Evolutionary conservation across 2,797 vertebrate species (phyloP).

Genomic region (Heliangelus exortis): DNA sequence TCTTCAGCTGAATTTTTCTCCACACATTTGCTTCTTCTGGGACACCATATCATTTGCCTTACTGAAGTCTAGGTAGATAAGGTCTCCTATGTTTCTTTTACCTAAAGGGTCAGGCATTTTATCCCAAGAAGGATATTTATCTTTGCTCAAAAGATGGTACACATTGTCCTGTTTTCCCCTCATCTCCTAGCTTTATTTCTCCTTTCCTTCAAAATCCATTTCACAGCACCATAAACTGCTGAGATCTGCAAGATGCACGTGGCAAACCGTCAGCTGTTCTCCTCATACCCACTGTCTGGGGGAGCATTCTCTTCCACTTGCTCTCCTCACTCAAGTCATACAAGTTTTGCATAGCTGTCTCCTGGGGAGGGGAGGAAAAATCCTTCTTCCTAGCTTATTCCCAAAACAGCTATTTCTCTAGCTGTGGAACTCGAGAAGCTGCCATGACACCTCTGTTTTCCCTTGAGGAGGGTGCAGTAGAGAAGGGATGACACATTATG

Average conservation of each 20-base stretch:
- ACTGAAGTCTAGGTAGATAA: background rate
- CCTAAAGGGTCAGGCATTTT: background rate
- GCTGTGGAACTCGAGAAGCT: background rate
- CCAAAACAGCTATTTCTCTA: background rate
- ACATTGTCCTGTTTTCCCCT: background rate
- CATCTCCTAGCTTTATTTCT: background rate
- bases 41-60: background rate
- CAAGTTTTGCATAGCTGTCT: conserved; percentile 24
- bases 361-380: background rate
- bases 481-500: background rate
- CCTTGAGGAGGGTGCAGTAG: background rate
- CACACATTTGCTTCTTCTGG: background rate
- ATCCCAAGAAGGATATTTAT: background rate
- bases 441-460: background rate
- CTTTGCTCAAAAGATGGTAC: background rate
- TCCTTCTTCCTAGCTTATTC: background rate
- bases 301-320: conserved; percentile 35
- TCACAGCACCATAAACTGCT: background rate
- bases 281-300: background rate
- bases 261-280: conserved; percentile 44
- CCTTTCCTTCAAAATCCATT: conserved; percentile 1
- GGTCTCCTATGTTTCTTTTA: background rate
- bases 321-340: conserved; percentile 20
- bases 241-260: background rate
- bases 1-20: conserved; percentile 14